phyloP scores from a whole-genome alignment of 1,140 invertebrate species.

The Chrysoperla carnea region DNA sequence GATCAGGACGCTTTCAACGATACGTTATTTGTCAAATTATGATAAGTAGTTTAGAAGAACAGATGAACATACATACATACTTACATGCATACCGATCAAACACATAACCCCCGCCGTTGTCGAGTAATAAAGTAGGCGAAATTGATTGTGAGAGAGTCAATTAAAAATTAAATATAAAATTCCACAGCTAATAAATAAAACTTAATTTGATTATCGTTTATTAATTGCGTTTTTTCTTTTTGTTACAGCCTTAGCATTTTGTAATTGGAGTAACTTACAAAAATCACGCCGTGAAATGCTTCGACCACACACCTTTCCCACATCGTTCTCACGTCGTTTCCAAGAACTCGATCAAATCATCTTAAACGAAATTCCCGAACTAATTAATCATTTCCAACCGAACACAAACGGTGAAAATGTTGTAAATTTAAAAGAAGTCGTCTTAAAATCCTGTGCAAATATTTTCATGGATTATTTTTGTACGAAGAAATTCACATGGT shows the following conservation, averaged over 20 bases:
- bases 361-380: conserved; percentile 24
- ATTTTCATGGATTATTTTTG: conserved; percentile 74
- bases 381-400: conserved; percentile 4
- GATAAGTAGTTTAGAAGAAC: too few species aligned
- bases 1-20: too few species aligned
- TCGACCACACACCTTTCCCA: conserved; percentile 52
- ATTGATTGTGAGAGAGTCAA: too few species aligned
- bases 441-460: conserved; percentile 52
- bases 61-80: too few species aligned
- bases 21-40: too few species aligned
- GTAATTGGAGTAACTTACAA: conserved; percentile 68
- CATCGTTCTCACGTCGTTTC: conserved; percentile 47
- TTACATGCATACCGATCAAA: too few species aligned
- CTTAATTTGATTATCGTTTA: too few species aligned
- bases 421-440: conserved; percentile 35
- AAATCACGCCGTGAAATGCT: conserved; percentile 58
- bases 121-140: too few species aligned
- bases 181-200: too few species aligned
- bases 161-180: too few species aligned
- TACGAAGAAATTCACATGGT: conserved; percentile 42
- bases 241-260: conserved; percentile 62
- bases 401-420: conserved; percentile 13
- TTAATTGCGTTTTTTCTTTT: conserved; percentile 21
- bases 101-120: too few species aligned
- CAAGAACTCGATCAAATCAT: conserved; percentile 38